Percentiles rank a stretch among this genome's conserved stretches.
Conservation (phyloP, 2,113 vertebrate genomes). For the Neolamprologus modestus region DNA sequence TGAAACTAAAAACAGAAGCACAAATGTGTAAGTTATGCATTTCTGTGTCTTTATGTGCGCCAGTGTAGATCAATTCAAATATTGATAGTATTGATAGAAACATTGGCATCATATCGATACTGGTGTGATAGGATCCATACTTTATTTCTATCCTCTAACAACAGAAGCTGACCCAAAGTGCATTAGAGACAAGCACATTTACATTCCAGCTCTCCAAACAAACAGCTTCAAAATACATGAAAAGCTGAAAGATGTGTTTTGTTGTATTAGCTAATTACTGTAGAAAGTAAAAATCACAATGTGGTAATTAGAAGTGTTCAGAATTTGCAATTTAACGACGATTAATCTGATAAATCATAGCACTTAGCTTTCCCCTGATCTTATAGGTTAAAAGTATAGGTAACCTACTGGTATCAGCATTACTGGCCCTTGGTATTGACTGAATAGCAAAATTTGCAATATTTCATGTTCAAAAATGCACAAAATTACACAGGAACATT, state of each 20-base stretch:
- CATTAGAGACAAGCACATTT: background rate
- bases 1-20: background rate
- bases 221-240: background rate
- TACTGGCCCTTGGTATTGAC: background rate
- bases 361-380: background rate
- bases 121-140: background rate
- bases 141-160: background rate
- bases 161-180: background rate
- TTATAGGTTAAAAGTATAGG: background rate
- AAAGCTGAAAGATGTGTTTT: background rate
- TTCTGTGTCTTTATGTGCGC: background rate
- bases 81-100: background rate
- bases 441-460: background rate
- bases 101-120: background rate
- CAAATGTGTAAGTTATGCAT: background rate
- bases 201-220: background rate
- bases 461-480: background rate
- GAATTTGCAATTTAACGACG: background rate
- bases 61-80: background rate
- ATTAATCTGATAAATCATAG: background rate
- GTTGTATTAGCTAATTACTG: background rate
- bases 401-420: background rate
- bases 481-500: background rate
- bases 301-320: background rate
- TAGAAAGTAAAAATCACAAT: background rate